Percentiles rank a stretch among this genome's conserved stretches.
Conservation (phyloP, 1,140 invertebrate genomes). For the Holotrichia oblita region DNA sequence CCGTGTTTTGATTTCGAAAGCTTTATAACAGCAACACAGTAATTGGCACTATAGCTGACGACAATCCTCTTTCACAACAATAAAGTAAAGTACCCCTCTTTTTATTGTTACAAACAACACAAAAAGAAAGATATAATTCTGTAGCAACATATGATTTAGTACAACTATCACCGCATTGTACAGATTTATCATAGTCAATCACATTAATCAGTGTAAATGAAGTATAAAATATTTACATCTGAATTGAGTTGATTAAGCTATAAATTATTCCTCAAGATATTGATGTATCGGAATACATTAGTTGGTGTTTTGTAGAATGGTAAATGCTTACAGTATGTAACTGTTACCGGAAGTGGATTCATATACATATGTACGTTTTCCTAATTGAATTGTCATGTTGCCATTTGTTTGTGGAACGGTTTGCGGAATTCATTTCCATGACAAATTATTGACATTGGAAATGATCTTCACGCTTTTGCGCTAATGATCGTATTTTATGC, state of each 20-base stretch:
- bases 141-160: not conserved
- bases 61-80: no score
- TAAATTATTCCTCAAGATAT: not conserved
- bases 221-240: slow-evolving; percentile 14
- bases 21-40: no score
- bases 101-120: no score
- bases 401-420: not conserved
- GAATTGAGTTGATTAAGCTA: not conserved
- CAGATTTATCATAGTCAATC: slow-evolving; percentile 3
- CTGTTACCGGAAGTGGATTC: not conserved
- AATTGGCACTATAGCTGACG: no score
- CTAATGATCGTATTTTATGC: not conserved
- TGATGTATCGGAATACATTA: not conserved
- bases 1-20: no score
- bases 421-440: slow-evolving; percentile 16
- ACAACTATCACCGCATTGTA: not conserved
- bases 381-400: slow-evolving; percentile 17
- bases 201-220: slow-evolving; percentile 17
- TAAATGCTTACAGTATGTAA: not conserved
- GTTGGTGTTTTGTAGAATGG: not conserved
- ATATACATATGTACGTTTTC: not conserved
- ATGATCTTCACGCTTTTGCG: slow-evolving; percentile 5
- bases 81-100: no score
- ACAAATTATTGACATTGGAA: not conserved
- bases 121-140: no score